Conservation (phyloP, 2,888 invertebrate genomes). For the Rhimphoctona megacephalus region DNA sequence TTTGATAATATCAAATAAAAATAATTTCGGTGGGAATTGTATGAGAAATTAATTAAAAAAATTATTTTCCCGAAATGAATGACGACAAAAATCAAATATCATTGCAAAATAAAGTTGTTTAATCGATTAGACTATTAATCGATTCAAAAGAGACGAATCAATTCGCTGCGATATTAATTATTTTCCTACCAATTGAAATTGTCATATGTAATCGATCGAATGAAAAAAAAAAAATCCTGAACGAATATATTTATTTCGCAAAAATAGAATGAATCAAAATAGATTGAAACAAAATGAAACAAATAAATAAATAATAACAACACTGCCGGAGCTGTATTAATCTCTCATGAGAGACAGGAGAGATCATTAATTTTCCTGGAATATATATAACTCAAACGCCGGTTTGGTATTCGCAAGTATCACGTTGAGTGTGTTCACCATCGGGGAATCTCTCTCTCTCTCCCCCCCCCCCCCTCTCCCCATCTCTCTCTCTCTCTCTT, state of each 20-base stretch:
- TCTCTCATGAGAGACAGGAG: constrained; percentile 25
- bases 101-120: neutral
- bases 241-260: neutral
- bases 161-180: neutral
- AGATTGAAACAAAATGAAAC: neutral
- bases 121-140: neutral
- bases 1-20: neutral
- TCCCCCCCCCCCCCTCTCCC: too few species aligned
- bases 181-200: neutral
- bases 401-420: constrained; percentile 60
- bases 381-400: constrained; percentile 62
- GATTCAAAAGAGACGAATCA: neutral
- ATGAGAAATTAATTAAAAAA: neutral
- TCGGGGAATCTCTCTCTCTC: constrained; percentile 27
- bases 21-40: neutral
- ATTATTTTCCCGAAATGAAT: neutral
- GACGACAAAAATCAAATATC: neutral
- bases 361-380: constrained; percentile 62
- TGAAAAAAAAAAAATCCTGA: neutral
- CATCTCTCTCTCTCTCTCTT: constrained; percentile 20
- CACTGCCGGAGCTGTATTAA: constrained; percentile 23
- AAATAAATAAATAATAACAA: constrained; percentile 39
- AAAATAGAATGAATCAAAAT: constrained; percentile 1
- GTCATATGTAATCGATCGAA: neutral
- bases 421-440: constrained; percentile 51